Conservation (phyloP, 2,113 vertebrate genomes). For the Acrocephalus arundinaceus region DNA sequence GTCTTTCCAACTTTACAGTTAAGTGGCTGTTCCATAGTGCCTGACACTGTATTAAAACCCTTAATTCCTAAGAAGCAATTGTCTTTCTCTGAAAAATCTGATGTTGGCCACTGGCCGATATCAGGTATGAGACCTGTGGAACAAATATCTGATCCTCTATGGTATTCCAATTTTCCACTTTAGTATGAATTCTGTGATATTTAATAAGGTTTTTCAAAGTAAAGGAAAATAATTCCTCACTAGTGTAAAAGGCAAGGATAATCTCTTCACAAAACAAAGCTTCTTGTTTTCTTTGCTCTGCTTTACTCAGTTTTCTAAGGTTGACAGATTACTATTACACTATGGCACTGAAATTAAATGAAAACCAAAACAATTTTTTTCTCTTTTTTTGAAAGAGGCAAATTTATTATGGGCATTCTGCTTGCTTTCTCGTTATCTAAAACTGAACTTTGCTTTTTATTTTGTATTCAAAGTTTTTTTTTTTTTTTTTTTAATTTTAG, state of each 20-base stretch:
- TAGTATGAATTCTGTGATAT: not conserved
- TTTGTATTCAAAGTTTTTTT: not conserved
- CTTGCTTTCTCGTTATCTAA: not conserved
- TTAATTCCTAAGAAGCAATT: not conserved
- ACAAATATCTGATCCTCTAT: not conserved
- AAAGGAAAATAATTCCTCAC: not conserved
- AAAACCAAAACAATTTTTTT: not conserved
- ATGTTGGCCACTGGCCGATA: not conserved
- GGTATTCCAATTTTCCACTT: not conserved
- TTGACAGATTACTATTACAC: not conserved
- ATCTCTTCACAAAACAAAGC: not conserved
- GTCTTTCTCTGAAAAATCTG: not conserved
- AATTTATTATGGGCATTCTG: not conserved
- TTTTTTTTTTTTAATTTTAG: not conserved
- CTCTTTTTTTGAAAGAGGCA: not conserved
- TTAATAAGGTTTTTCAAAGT: not conserved
- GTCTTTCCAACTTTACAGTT: not conserved
- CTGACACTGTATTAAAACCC: not conserved
- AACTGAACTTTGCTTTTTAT: not conserved
- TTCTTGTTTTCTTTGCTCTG: not conserved
- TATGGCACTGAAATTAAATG: not conserved
- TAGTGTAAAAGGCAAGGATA: not conserved
- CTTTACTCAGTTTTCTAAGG: not conserved
- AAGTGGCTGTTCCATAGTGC: not conserved
- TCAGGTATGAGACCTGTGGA: not conserved